Evolutionary conservation across 2,113 vertebrate species (phyloP).

Genomic region (Pavo muticus): DNA sequence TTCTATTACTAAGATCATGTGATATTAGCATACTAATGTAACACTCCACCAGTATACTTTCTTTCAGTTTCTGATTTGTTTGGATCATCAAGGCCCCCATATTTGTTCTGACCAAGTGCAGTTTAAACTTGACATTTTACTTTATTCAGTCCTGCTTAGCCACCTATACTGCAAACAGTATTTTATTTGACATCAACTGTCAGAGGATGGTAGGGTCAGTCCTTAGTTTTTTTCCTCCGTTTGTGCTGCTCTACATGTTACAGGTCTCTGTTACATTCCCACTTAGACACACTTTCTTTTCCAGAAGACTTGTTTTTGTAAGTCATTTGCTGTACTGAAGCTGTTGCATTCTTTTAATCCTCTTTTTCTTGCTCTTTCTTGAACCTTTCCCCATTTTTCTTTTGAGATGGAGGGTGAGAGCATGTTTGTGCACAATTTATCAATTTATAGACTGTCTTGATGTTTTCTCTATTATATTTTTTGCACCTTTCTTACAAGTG

Average conservation of each 20-base stretch:
- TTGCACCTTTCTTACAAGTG: neutral
- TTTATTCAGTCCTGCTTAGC: neutral
- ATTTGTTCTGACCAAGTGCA: neutral
- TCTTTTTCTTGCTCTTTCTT: neutral
- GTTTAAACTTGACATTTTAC: neutral
- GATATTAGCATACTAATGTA: neutral
- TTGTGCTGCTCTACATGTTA: neutral
- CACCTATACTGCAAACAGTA: neutral
- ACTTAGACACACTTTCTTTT: neutral
- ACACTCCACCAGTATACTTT: neutral
- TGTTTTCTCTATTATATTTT: neutral
- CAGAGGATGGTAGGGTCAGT: neutral
- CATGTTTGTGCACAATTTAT: neutral
- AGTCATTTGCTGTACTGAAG: neutral
- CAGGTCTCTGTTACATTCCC: neutral
- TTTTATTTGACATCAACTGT: neutral
- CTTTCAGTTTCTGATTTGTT: neutral
- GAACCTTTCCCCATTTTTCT: neutral
- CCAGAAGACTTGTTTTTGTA: neutral
- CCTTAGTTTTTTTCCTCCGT: neutral
- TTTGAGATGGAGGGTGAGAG: neutral
- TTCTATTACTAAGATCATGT: neutral
- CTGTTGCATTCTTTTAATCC: neutral
- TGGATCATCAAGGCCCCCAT: neutral
- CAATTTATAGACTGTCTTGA: neutral